phyloP scores from a whole-genome alignment of 2,797 vertebrate species.

The Manis pentadactyla region DNA sequence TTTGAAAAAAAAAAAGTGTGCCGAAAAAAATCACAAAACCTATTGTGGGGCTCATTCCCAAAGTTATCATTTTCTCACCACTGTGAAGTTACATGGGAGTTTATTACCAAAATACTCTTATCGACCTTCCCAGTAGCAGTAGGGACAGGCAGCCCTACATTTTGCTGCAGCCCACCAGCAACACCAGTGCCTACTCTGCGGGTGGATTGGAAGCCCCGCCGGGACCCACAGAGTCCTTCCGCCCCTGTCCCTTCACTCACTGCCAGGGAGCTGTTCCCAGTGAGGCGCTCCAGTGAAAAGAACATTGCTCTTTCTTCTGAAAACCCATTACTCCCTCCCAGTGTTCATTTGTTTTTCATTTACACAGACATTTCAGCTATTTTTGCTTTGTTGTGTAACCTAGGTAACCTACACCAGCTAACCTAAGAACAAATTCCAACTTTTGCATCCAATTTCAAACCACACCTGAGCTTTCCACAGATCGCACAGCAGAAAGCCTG shows the following conservation, averaged over 20 bases:
- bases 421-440: conserved; percentile 45
- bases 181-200: not conserved
- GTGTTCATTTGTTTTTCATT: conserved; percentile 39
- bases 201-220: not conserved
- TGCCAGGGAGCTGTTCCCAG: not conserved
- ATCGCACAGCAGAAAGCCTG: not conserved
- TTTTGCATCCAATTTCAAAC: not conserved
- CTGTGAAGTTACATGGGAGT: not conserved
- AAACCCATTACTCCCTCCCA: not conserved
- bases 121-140: not conserved
- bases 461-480: not conserved
- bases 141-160: not conserved
- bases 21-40: not conserved
- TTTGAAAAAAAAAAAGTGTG: not conserved
- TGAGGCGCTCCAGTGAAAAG: not conserved
- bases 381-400: conserved; percentile 56
- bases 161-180: not conserved
- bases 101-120: not conserved
- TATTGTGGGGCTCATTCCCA: not conserved
- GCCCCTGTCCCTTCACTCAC: not conserved
- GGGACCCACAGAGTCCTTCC: not conserved
- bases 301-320: conserved; percentile 38
- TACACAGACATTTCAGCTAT: conserved; percentile 33
- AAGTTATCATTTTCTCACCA: not conserved
- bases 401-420: conserved; percentile 43